These are phyloP conservation scores for Harpalus rubripes DNA, from an alignment of 2,888 invertebrate genomes.

Conservation along the genomic window DNA sequence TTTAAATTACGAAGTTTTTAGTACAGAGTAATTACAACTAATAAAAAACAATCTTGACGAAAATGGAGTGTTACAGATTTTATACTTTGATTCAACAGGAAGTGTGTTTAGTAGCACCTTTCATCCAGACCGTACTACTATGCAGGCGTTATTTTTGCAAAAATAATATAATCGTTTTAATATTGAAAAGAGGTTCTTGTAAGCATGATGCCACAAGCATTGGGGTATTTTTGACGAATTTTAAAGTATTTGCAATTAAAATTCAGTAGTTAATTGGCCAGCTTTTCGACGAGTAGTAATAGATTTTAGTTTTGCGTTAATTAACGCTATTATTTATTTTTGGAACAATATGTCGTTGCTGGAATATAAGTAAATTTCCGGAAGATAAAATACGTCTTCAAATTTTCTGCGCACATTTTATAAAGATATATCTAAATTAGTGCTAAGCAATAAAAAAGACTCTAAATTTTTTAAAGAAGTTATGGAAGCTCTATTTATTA, in stretches of 20 bases:
- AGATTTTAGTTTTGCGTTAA: too few species aligned
- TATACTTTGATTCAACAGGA: too few species aligned
- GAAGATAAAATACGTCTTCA: not conserved
- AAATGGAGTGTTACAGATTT: not conserved
- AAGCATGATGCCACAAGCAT: too few species aligned
- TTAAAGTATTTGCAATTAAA: conserved; percentile 1
- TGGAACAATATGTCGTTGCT: too few species aligned
- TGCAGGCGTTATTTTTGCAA: too few species aligned
- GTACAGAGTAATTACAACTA: not conserved
- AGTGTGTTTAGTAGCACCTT: too few species aligned
- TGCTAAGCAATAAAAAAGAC: not conserved
- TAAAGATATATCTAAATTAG: conserved; percentile 22
- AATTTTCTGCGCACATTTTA: conserved; percentile 5
- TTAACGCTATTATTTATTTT: too few species aligned
- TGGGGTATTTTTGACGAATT: conserved; percentile 4
- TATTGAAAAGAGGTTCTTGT: too few species aligned
- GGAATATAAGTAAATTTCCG: not conserved
- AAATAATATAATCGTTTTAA: too few species aligned
- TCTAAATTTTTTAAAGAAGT: conserved; percentile 12
- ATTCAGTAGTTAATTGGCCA: not conserved
- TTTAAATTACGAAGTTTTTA: conserved; percentile 14
- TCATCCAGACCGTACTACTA: too few species aligned
- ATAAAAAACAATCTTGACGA: not conserved
- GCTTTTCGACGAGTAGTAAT: not conserved
- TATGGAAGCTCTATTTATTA: not conserved